These are phyloP conservation scores for Lasiommata megera DNA, from an alignment of 2,888 invertebrate genomes.

Conservation along the genomic window DNA sequence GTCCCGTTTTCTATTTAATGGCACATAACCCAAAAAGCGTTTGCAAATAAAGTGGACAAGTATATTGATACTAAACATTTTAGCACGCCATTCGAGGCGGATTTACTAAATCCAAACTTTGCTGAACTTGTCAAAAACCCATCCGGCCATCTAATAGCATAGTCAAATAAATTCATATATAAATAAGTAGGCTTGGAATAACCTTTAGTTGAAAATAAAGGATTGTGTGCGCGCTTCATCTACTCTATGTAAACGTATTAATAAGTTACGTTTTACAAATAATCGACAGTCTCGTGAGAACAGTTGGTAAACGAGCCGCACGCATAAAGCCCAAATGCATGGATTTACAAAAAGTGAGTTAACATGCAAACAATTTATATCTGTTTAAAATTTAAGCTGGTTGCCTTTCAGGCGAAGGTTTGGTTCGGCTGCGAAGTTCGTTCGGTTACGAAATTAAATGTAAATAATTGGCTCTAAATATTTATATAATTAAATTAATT, in stretches of 20 bases:
- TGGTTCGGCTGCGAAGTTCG: too few relatives aligned
- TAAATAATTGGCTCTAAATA: too few relatives aligned
- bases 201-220: conserved; percentile 11
- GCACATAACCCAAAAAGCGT: too few relatives aligned
- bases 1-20: too few relatives aligned
- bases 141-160: conserved; percentile 9
- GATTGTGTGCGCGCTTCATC: conserved; percentile 9
- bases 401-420: too few relatives aligned
- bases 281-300: conserved; percentile 70
- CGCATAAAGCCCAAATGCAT: conserved; percentile 37
- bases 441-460: too few relatives aligned
- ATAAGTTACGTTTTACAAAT: conserved; percentile 69
- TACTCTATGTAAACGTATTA: conserved; percentile 52
- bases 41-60: too few relatives aligned
- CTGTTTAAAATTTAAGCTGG: background rate
- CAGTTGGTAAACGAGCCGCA: conserved; percentile 71
- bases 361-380: background rate
- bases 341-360: conserved; percentile 30
- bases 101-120: conserved; percentile 2
- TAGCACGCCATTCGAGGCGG: background rate
- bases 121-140: conserved; percentile 10
- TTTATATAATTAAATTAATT: too few relatives aligned
- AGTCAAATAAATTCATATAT: conserved; percentile 5
- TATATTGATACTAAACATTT: background rate
- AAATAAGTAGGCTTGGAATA: conserved; percentile 1